Evolutionary conservation across 2,888 invertebrate genomes (phyloP).

Genomic region (Carabus problematicus): DNA sequence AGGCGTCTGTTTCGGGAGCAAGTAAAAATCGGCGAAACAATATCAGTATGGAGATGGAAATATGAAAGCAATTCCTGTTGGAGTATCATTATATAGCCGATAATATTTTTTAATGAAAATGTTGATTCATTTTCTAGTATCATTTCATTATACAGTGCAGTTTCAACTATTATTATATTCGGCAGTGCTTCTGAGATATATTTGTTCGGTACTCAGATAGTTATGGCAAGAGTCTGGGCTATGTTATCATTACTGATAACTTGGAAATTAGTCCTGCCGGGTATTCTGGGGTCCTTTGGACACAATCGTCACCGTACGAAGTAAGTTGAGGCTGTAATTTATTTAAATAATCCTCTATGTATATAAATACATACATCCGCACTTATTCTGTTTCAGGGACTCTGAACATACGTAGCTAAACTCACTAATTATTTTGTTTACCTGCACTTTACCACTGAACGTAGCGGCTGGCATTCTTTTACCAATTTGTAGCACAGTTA

Average conservation of each 20-base stretch:
- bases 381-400: slow-evolving; percentile 8
- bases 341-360: no score
- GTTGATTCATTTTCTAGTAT: background rate
- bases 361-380: no score
- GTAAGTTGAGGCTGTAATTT: no score
- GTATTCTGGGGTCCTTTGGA: background rate
- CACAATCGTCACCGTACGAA: no score
- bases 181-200: slow-evolving; percentile 30
- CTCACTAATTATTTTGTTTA: slow-evolving; percentile 8
- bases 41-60: slow-evolving; percentile 33
- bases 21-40: slow-evolving; percentile 24
- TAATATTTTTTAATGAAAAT: slow-evolving; percentile 1
- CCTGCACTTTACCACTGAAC: slow-evolving; percentile 9
- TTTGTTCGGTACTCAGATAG: background rate
- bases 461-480: slow-evolving; percentile 8
- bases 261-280: background rate
- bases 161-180: slow-evolving; percentile 23
- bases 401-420: slow-evolving; percentile 2
- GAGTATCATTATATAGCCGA: slow-evolving; percentile 37
- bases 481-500: slow-evolving; percentile 5
- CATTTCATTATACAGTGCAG: slow-evolving; percentile 20
- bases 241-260: background rate
- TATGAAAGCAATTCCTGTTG: slow-evolving; percentile 37
- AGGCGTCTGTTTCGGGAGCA: slow-evolving; percentile 27
- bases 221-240: background rate